Evolutionary conservation across 2,888 invertebrate species (phyloP), one percentile per base, ranked within the genome.

Genomic region (Merodon equestris): DNA sequence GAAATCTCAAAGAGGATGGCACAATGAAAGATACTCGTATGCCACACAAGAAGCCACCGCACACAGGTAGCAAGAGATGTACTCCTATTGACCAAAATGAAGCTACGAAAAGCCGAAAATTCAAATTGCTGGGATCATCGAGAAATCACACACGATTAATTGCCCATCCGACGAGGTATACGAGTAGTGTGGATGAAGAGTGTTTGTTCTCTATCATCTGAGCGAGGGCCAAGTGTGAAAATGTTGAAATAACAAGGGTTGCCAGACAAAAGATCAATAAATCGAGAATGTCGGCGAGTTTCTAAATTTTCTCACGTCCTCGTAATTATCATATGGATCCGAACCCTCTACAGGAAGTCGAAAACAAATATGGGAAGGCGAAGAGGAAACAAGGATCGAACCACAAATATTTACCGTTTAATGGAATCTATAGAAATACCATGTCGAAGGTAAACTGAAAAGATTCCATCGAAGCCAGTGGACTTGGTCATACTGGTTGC

Each of bases 301-400:
- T 36, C 34, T 42, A 38, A 79, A 64, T 79, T 68, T 79, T 74
- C 79, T 74, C 79, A 79, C 79, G 79, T 79, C 51, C 34, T 54
- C 42, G 47, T 70, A 66, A 77, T 77, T 73, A 68, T 56, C 63
- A 47, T 27, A 36, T 12, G 36, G 40, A 48, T 5, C n/a, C 1
- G 50, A 42, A 56, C 44, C 19, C 67, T 38, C 47, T 12, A 18
- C 61, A 68, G 79, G 79, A 79, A 74, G 74, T 74, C 48, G 56
- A 56, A 58, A 61, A 36, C 48, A 57, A 77, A 64, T 45, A 63
- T 34, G 48, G 48, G 27, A 7, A 27, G 27, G 27, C 2, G 7
- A 27, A 7, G 27, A 27, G 27, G 7, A 27, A 27, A 27, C 27
- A 27, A 27, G 27, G 27, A 27, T 27, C 27, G 27, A 27, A 53